phyloP scores from a whole-genome alignment of 2,888 invertebrate species.

The Eupelmus urozonus region DNA sequence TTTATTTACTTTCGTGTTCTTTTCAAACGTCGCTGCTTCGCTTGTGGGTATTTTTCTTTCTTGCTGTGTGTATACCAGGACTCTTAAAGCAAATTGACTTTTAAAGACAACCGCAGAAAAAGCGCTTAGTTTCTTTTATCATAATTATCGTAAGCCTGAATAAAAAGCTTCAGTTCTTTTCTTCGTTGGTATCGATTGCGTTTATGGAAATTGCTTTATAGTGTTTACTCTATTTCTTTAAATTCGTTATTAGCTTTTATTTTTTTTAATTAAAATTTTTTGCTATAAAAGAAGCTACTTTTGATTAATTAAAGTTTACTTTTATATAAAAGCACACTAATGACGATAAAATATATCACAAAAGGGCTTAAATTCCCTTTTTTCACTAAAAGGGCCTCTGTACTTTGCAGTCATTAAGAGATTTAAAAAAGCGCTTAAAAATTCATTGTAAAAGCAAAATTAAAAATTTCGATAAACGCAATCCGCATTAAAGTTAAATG shows the following conservation, averaged over 20 bases:
- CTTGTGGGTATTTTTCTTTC: conserved; percentile 50
- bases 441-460: background rate
- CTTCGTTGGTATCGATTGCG: background rate
- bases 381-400: conserved; percentile 12
- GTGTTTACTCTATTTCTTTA: too few relatives aligned
- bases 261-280: too few relatives aligned
- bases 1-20: conserved; percentile 50
- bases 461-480: too few relatives aligned
- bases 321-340: too few relatives aligned
- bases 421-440: too few relatives aligned
- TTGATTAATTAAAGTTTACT: too few relatives aligned
- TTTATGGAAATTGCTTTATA: background rate
- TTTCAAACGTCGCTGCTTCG: conserved; percentile 74
- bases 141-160: conserved; percentile 10
- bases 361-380: conserved; percentile 22
- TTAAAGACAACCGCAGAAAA: conserved; percentile 23
- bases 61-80: background rate
- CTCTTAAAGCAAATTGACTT: conserved; percentile 37
- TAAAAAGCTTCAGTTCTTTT: conserved; percentile 2
- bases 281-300: too few relatives aligned
- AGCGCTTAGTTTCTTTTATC: conserved; percentile 35
- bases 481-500: background rate
- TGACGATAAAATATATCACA: background rate
- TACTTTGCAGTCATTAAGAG: background rate
- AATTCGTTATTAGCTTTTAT: too few relatives aligned